Evolutionary conservation across 2,113 vertebrate genomes (phyloP).

Genomic region (Sapajus apella): DNA sequence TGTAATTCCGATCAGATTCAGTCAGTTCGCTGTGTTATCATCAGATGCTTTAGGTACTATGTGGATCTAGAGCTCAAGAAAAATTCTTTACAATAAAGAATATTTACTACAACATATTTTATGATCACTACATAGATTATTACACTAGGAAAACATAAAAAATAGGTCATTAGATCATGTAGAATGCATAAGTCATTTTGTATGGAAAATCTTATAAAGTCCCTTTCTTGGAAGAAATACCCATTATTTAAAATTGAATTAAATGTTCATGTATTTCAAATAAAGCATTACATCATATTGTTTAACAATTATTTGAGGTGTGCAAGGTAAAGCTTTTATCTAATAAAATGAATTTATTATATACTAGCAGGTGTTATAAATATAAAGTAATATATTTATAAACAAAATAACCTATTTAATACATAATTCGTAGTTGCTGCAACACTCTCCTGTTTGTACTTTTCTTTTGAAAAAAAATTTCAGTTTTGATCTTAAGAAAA

Average conservation of each 20-base stretch:
- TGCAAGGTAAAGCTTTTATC: neutral
- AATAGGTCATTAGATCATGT: neutral
- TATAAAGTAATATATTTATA: neutral
- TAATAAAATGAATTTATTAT: neutral
- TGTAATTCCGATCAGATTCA: neutral
- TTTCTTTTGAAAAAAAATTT: neutral
- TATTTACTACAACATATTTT: neutral
- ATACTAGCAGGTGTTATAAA: neutral
- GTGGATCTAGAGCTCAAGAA: neutral
- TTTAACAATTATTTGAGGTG: neutral
- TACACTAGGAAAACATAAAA: neutral
- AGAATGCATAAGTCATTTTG: neutral
- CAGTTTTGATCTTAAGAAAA: neutral
- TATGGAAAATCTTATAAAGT: neutral
- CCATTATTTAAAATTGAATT: neutral
- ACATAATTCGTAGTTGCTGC: neutral
- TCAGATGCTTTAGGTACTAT: neutral
- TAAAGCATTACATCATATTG: neutral
- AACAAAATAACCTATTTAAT: neutral
- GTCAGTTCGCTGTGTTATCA: neutral
- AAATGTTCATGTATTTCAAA: neutral
- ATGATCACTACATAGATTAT: neutral
- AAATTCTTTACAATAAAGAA: neutral
- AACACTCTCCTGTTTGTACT: neutral
- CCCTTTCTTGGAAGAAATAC: neutral